phyloP scores from a whole-genome alignment of 2,113 vertebrate species.

The Podocnemis expansa region DNA sequence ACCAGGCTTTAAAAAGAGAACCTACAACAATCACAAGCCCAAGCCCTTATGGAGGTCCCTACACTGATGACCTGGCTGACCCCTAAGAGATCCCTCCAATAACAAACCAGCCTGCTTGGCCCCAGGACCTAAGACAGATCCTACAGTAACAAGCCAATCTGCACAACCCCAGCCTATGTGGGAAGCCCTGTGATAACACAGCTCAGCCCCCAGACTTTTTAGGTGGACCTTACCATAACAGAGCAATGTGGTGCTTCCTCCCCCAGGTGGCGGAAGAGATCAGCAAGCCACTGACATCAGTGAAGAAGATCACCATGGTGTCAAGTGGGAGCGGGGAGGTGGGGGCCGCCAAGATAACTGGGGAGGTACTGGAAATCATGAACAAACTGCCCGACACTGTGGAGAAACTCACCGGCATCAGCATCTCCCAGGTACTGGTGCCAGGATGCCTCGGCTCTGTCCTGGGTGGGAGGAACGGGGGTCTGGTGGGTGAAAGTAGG shows the following conservation, averaged over 20 bases:
- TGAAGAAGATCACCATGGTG: slow-evolving; percentile 89
- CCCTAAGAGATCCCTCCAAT: no score
- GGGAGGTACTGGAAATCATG: slow-evolving; percentile 91
- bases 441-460: not conserved
- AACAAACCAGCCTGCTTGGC: not conserved
- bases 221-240: not conserved
- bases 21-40: not conserved
- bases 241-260: not conserved
- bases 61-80: no score
- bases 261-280: slow-evolving; percentile 89
- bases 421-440: slow-evolving; percentile 84
- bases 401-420: slow-evolving; percentile 89
- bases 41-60: no score
- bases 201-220: no score
- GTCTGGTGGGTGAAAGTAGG: not conserved
- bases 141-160: not conserved
- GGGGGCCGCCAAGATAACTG: slow-evolving; percentile 87
- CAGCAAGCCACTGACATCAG: slow-evolving; percentile 82
- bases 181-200: no score
- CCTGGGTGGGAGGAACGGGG: not conserved
- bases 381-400: slow-evolving; percentile 80
- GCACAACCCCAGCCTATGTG: no score
- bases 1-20: not conserved
- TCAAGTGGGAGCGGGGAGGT: slow-evolving; percentile 86
- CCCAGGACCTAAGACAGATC: not conserved